Evolutionary conservation across 2,888 invertebrate genomes (phyloP).

Genomic region (Odontocerum albicorne): DNA sequence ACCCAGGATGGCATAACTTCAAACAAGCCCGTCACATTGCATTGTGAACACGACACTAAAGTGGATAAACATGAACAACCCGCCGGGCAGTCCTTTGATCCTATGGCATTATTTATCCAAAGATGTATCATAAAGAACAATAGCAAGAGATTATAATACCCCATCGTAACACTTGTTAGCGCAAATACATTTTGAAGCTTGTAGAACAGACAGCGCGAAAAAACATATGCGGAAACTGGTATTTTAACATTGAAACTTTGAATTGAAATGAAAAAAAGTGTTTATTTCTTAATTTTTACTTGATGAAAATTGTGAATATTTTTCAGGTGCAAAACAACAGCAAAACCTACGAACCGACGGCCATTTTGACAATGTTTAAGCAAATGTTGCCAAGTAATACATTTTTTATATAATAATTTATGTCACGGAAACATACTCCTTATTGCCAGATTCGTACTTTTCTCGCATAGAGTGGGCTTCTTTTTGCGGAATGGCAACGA

Average conservation of each 20-base stretch:
- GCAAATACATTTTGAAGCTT: constrained; percentile 11
- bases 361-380: constrained; percentile 27
- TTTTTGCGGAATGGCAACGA: too few relatives aligned
- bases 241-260: not conserved
- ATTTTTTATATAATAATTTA: too few relatives aligned
- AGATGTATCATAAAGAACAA: constrained; percentile 23
- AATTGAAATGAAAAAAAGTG: not conserved
- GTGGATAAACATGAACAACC: constrained; percentile 72
- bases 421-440: too few relatives aligned
- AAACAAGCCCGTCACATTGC: constrained; percentile 69
- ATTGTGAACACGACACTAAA: constrained; percentile 73
- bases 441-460: too few relatives aligned
- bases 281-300: not conserved
- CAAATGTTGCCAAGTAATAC: too few relatives aligned
- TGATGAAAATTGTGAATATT: not conserved
- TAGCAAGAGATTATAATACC: constrained; percentile 24
- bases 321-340: constrained; percentile 26
- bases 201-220: constrained; percentile 1
- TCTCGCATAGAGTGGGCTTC: too few relatives aligned
- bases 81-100: constrained; percentile 60
- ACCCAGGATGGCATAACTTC: constrained; percentile 74
- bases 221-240: not conserved
- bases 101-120: constrained; percentile 11
- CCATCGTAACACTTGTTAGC: constrained; percentile 31
- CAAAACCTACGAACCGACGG: constrained; percentile 18